Evolutionary conservation across 2,888 invertebrate species (phyloP), one percentile per base, ranked within the genome.

Genomic region (Sipha maydis): DNA sequence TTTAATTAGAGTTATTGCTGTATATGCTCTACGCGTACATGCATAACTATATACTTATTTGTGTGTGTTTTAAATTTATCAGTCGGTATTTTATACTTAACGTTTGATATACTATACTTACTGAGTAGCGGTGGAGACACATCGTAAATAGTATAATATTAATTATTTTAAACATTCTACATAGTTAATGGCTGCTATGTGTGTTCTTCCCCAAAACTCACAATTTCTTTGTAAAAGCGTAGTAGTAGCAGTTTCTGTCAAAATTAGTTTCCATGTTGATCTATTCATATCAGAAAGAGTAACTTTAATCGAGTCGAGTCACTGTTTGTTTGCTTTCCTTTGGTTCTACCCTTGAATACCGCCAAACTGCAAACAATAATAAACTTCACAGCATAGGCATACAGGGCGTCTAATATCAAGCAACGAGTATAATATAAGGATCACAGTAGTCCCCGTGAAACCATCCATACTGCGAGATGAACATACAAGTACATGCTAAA

Each of bases 181-280:
- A 11, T 14, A 48, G 48, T 48, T 48, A 14, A 48, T 48, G 48
- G 3, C 14, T 48, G 28, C 1, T 2, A 21, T 41, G 76, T 38
- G 21, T 25, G 25, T 61, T 25, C 38, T 25, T n/a, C 76, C n/a
- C 0, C 38, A n/a, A n/a, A 25, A 78, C 31, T 25, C 9, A 4
- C 21, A 54, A 78, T 56, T 56, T 78, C 54, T 78, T 11, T 19
- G 54, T 56, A 78, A 9, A 54, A 48, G 48, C 48, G 48, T 48
- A 48, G 3, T 48, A 28, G 28, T 25, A 25, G 14, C 5, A 54
- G 28, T 11, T 67, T 28, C 41, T 28, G 41, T 69, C 21, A 41
- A 69, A 82, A 82, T 69, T 82, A 82, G 69, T 69, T 82, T 82
- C 41, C 82, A 48, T 69, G 82, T 82, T 28, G 41, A 4, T 69